These are phyloP conservation scores for Myoxocephalus aenaeus DNA, from an alignment of 2,797 vertebrate genomes.

Conservation along the genomic window DNA sequence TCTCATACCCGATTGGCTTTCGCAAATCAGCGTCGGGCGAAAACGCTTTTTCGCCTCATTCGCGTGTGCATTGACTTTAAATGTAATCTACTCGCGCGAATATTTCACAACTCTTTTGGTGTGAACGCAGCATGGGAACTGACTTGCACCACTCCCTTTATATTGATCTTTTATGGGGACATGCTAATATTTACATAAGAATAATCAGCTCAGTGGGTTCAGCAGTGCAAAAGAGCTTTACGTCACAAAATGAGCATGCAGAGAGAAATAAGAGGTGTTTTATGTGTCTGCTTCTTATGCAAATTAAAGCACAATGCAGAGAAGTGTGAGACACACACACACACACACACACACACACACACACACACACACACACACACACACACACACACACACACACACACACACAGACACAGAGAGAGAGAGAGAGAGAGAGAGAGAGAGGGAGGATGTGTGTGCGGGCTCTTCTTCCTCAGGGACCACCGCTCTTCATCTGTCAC, in stretches of 20 bases:
- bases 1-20: no score
- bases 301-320: not conserved
- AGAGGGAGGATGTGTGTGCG: not conserved
- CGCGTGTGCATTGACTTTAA: no score
- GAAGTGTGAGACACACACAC: not conserved
- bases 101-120: no score
- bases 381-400: not conserved
- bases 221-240: not conserved
- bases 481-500: not conserved
- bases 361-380: not conserved
- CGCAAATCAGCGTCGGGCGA: no score
- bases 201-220: not conserved
- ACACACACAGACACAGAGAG: not conserved
- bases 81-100: no score
- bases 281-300: not conserved
- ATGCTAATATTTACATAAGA: not conserved
- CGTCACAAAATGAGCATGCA: not conserved
- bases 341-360: not conserved
- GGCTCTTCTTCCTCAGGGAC: not conserved
- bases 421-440: not conserved
- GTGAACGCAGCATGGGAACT: no score
- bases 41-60: no score
- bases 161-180: not conserved
- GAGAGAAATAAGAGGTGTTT: not conserved
- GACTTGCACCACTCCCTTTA: not conserved